Base-by-base conservation (phyloP, 1,140 invertebrate species). In the Leptinotarsa undecemlineata region DNA sequence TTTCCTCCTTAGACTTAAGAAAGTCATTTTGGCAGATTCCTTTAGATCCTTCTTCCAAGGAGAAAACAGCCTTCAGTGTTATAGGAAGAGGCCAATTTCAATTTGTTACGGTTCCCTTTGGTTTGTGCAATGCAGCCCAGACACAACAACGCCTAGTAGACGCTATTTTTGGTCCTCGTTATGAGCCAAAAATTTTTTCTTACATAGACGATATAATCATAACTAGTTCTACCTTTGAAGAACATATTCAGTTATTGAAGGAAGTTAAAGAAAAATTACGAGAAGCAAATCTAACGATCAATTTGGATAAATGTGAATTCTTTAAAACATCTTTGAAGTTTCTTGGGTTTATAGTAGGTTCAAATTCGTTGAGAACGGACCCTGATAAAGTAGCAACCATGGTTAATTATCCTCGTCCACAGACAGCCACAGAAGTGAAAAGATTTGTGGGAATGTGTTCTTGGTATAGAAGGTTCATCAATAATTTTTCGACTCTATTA, bases 401-500 rank as follows among this genome's bases (percentile, higher is more conserved):
- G 17, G 11, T 74, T n/a, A 64, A 81, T 3, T 85, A 81, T 48
- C 78, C 79, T 4, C 26, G 57, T 2, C 84, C 84, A 0, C 70
- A 26, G 20, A 85, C 74, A 23, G 4, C 75, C 0, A 80, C 77
- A 6, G 76, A 86, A 64, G 42, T 87, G 0, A 80, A 57, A 42
- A 42, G 33, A 42, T 42, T 42, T 14, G n/a, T 3, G 15, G 51
- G 17, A 57, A 57, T 57, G 51, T 57, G 51, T 23, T 80, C 80
- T 21, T 89, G 85, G 78, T 88, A 86, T 72, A 79, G 85, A 61
- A 78, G 85, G n/a, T 89, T 88, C 74, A 76, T 87, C 14, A 78
- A 79, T 17, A 78, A 86, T 63, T 82, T 86, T 62, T 75, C 84
- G 6, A 76, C 74, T 6, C 19, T 86, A 5, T 80, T 81, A 8